Conservation (phyloP, 1,140 invertebrate genomes). For the Antheraea mylitta region DNA sequence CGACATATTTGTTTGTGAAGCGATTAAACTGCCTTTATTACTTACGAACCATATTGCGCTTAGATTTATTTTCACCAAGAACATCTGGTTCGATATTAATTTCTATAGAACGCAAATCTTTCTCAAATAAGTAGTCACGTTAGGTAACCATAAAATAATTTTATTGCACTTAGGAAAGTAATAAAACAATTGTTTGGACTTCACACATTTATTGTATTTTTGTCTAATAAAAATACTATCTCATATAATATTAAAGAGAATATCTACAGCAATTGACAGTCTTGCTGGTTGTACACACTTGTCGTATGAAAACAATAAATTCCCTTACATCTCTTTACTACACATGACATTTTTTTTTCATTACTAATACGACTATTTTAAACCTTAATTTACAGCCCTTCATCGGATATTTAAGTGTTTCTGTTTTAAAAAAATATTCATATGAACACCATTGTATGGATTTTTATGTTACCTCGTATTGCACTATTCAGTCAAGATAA, state of each 20-base stretch:
- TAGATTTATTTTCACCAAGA: too few relatives aligned
- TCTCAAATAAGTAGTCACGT: too few relatives aligned
- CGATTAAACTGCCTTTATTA: too few relatives aligned
- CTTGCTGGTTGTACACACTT: slow-evolving; percentile 70
- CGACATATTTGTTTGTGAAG: too few relatives aligned
- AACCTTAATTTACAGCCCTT: slow-evolving; percentile 71
- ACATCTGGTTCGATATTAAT: too few relatives aligned
- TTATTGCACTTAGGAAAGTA: neutral
- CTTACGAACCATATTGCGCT: too few relatives aligned
- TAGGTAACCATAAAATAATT: too few relatives aligned
- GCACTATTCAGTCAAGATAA: slow-evolving; percentile 43
- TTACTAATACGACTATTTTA: slow-evolving; percentile 51
- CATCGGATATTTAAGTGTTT: slow-evolving; percentile 40
- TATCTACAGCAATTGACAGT: slow-evolving; percentile 77
- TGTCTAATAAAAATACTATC: slow-evolving; percentile 79
- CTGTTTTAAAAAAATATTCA: slow-evolving; percentile 40
- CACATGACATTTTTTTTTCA: slow-evolving; percentile 40
- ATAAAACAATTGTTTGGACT: slow-evolving; percentile 46
- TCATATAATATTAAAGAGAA: slow-evolving; percentile 68
- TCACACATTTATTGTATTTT: slow-evolving; percentile 79
- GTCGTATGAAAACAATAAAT: slow-evolving; percentile 51
- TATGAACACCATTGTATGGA: slow-evolving; percentile 64
- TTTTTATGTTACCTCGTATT: slow-evolving; percentile 47
- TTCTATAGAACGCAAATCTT: too few relatives aligned
- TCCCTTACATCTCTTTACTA: slow-evolving; percentile 49